phyloP scores from a whole-genome alignment of 2,797 vertebrate genomes.

The Falco biarmicus region DNA sequence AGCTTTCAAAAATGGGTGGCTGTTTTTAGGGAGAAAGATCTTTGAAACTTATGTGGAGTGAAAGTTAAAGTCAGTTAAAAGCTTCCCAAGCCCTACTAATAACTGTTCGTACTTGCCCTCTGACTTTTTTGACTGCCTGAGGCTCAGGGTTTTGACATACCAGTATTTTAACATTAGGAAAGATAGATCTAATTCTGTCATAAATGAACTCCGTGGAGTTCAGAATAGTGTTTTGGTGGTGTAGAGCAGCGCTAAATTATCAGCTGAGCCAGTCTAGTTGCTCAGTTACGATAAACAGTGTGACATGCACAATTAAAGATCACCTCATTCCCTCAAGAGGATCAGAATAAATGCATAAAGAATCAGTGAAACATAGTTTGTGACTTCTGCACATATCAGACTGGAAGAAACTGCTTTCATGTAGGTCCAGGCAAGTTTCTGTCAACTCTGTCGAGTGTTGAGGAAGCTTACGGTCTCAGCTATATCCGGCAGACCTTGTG shows the following conservation, averaged over 20 bases:
- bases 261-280: background rate
- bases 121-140: background rate
- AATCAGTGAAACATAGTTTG: background rate
- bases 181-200: background rate
- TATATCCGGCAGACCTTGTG: background rate
- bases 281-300: background rate
- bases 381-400: background rate
- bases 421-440: background rate
- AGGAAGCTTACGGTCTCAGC: background rate
- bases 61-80: background rate
- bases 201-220: background rate
- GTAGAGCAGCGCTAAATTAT: background rate
- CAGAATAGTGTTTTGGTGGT: background rate
- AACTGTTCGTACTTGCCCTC: background rate
- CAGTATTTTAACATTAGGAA: background rate
- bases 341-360: background rate
- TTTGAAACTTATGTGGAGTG: background rate
- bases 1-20: background rate
- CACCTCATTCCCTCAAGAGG: background rate
- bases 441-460: background rate
- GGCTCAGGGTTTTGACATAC: background rate
- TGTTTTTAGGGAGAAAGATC: background rate
- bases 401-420: background rate
- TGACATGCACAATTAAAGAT: background rate
- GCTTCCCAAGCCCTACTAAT: background rate